Percentiles rank a stretch among this genome's conserved stretches.
These are phyloP conservation scores for Xenopus petersii DNA, from an alignment of 2,797 vertebrate species.

Conservation along the genomic window DNA sequence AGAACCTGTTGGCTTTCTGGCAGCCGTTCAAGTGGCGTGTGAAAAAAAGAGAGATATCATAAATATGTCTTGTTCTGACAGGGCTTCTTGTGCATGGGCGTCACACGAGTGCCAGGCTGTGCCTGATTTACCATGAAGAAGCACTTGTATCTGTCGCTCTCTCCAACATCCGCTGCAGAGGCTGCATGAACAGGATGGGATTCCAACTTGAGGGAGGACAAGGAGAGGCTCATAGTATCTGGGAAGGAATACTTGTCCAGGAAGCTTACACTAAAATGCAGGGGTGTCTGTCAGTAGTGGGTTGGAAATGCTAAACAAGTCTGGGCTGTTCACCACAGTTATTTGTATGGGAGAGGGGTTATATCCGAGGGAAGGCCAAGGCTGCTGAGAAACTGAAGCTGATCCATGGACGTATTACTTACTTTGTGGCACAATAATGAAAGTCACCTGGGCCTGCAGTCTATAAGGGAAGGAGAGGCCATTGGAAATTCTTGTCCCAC, in stretches of 20 bases:
- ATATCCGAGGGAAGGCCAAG: constrained; percentile 56
- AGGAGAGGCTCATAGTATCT: too few relatives aligned
- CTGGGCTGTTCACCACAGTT: constrained; percentile 33
- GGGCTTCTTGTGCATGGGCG: constrained; percentile 50
- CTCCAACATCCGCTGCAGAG: constrained; percentile 50
- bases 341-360: constrained; percentile 57
- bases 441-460: too few relatives aligned
- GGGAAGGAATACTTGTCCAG: too few relatives aligned
- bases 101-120: not conserved
- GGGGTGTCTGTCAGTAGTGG: too few relatives aligned
- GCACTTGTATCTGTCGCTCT: not conserved
- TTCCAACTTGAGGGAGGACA: too few relatives aligned
- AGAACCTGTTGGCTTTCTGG: constrained; percentile 52
- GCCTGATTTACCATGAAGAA: constrained; percentile 45
- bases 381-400: too few relatives aligned
- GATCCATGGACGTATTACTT: too few relatives aligned
- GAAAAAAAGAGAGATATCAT: constrained; percentile 53
- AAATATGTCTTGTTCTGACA: constrained; percentile 61
- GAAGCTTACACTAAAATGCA: too few relatives aligned
- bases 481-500: too few relatives aligned
- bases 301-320: too few relatives aligned
- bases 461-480: too few relatives aligned
- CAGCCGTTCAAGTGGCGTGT: constrained; percentile 57
- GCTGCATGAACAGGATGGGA: constrained; percentile 27
- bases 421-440: too few relatives aligned